Base-by-base conservation (phyloP, 2,797 vertebrate genomes). In the Brotula barbata region DNA sequence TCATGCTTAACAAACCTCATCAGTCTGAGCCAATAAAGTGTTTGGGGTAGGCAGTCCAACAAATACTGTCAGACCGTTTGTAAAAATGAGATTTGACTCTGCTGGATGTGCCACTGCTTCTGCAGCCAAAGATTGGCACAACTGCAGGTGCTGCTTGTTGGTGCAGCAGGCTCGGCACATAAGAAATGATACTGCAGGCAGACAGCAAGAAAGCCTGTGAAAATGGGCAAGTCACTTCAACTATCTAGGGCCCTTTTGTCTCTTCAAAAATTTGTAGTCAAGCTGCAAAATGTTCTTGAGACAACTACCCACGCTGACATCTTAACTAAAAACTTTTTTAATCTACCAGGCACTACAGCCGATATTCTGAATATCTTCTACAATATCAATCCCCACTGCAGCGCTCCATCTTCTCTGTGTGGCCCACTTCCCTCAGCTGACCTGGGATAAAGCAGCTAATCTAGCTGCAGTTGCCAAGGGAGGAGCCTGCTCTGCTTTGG, bases 361-460 rank as follows among this genome's bases (percentile, higher is more conserved):
- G 31, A 16, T 13, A 37, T 48, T 59, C 58, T 50, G 13, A 23
- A 31, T 25, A 33, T 60, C 19, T 47, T 58, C 65, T 71, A 63
- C 56, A 69, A 37, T 13, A 51, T 9, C 44, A 44, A 40, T 68
- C 40, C 22, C 48, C 22, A 21, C 23, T 44, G 60, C 68, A 58
- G 71, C 60, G 51, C 64, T 64, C 39, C 60, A 55, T 78, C 70
- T 66, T 48, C 64, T 68, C 72, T 72, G 63, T 61, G 73, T 89
- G 88, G 82, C 89, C 87, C 85, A 90, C 76, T 89, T 90, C 73
- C 87, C 88, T 85, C 62, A 87, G 68, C 84, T 89, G 84, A 89
- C 88, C 88, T 70, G 61, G 86, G 82, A 90, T 88, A 86, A 88
- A 85, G 75, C 84, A 82, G 81, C 81, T 86, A 86, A 87, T 88